Evolutionary conservation across 2,888 invertebrate species (phyloP), one percentile per base, ranked within the genome.

Genomic region (Microctonus hyperodae): DNA sequence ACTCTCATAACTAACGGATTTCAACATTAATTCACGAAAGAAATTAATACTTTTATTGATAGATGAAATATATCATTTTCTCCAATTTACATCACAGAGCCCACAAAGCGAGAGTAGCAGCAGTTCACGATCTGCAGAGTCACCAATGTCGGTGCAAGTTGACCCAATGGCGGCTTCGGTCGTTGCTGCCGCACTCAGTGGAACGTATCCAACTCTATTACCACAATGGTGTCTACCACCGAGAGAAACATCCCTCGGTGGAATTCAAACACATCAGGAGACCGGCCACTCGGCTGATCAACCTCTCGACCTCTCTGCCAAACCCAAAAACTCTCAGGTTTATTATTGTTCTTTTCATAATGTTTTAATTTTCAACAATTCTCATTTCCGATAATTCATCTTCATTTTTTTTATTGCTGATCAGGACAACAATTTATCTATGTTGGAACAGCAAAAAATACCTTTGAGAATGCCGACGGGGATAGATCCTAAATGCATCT

Each of bases 251-350:
- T 83, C 85, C 72, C 79, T 77, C 82, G 57, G 84, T 82, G 55
- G 85, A 84, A 70, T 82, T 76, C 83, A 79, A 64, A 72, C 79
- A 60, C 82, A 82, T 68, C 82, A 81, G 72, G 82, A 83, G 72
- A 80, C 75, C 70, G 76, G 79, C 69, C 76, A 79, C 73, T 78
- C 78, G 79, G 86, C 88, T 72, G 93, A 93, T 81, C 93, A 93
- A 85, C 94, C 94, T 22, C 88, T 95, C 78, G 94, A 95, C 87
- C 90, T 95, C 81, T 94, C 94, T 87, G 91, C 93, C 81, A 94
- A 88, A 89, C 87, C 91, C 87, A 79, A 90, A 81, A 82, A 77
- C 74, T 81, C 81, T 80, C 84, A 83, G 83, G 84, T 80, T 62
- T 25, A 20, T 56, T 31, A 20, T 40, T 11, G 28, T 57, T 64